These are phyloP conservation scores for Drymodes brunneopygia DNA, from an alignment of 2,113 vertebrate genomes.

Conservation along the genomic window DNA sequence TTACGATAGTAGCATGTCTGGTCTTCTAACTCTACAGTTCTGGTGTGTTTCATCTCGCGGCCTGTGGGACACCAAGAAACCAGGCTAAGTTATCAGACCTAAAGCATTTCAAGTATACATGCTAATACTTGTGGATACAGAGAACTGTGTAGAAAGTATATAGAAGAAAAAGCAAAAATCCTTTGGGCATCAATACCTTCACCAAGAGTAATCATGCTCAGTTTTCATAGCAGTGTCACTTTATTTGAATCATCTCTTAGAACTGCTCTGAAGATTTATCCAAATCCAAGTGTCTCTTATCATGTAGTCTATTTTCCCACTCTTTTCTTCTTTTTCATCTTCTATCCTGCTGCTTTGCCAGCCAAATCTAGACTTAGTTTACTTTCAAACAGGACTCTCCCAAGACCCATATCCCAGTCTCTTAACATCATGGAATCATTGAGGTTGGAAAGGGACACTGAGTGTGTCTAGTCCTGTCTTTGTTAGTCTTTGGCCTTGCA, in stretches of 20 bases:
- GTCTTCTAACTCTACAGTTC: too few relatives aligned
- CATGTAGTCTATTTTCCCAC: neutral
- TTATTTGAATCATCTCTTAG: neutral
- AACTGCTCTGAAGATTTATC: neutral
- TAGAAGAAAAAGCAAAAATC: too few relatives aligned
- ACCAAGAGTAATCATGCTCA: neutral
- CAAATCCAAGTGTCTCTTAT: neutral
- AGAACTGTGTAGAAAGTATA: too few relatives aligned
- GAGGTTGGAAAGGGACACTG: neutral
- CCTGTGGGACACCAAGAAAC: too few relatives aligned
- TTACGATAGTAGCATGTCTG: too few relatives aligned
- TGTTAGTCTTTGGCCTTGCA: neutral
- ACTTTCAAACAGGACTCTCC: neutral
- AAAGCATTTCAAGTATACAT: too few relatives aligned
- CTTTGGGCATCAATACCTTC: too few relatives aligned
- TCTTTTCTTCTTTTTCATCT: neutral
- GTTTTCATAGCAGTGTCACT: neutral
- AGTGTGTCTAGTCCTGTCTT: neutral
- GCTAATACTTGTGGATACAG: too few relatives aligned
- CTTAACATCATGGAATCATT: neutral
- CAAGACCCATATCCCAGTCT: neutral
- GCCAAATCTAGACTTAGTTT: neutral
- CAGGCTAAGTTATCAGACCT: too few relatives aligned
- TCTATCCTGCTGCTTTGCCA: neutral
- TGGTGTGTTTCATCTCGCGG: too few relatives aligned